Evolutionary conservation across 2,888 invertebrate genomes (phyloP).

Genomic region (Orthosia gracilis): DNA sequence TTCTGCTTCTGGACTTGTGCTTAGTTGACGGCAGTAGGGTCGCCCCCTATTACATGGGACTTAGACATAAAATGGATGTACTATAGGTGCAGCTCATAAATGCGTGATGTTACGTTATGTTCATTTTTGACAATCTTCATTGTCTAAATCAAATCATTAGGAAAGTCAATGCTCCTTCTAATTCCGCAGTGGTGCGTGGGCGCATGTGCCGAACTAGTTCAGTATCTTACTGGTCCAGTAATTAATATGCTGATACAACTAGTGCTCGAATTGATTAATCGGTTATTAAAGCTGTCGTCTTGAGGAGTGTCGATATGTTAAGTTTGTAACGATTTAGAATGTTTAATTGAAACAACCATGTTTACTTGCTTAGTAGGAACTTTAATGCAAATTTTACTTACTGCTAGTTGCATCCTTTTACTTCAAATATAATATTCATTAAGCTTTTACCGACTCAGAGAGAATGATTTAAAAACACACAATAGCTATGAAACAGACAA

Average conservation of each 20-base stretch:
- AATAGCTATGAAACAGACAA: not conserved
- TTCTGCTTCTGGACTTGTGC: too few relatives aligned
- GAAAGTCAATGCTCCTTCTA: slow-evolving; percentile 22
- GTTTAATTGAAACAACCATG: not conserved
- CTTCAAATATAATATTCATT: too few relatives aligned
- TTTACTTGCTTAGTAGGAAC: too few relatives aligned
- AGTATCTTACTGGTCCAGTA: slow-evolving; percentile 10
- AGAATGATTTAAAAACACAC: not conserved
- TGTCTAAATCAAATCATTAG: not conserved
- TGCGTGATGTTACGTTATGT: too few relatives aligned
- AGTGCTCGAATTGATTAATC: slow-evolving; percentile 7
- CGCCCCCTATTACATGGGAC: too few relatives aligned
- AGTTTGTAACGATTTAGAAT: not conserved
- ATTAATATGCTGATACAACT: slow-evolving; percentile 56
- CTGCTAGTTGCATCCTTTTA: too few relatives aligned
- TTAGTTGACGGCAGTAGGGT: too few relatives aligned
- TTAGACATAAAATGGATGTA: too few relatives aligned
- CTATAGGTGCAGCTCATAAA: too few relatives aligned
- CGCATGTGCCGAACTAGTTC: slow-evolving; percentile 34
- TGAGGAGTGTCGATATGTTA: not conserved
- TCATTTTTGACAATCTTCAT: not conserved
- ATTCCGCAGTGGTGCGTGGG: slow-evolving; percentile 38
- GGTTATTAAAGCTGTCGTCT: slow-evolving; percentile 2
- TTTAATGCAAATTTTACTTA: not conserved
- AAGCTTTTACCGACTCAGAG: not conserved